Evolutionary conservation across 2,888 invertebrate species (phyloP).

Genomic region (Marronus borbonicus): DNA sequence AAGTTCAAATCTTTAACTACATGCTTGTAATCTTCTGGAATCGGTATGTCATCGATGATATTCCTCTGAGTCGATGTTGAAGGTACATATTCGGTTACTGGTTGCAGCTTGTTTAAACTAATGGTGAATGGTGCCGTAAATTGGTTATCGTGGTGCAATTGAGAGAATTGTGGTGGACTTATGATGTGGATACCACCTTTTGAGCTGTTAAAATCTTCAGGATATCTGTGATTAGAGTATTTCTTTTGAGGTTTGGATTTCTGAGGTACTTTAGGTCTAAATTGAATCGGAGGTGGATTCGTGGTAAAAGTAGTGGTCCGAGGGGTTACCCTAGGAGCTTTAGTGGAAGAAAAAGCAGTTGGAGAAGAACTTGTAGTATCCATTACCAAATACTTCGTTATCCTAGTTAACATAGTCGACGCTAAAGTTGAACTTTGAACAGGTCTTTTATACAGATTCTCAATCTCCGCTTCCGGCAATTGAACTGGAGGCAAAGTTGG

Average conservation of each 20-base stretch:
- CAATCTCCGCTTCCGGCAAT: constrained; percentile 34
- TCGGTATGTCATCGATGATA: constrained; percentile 48
- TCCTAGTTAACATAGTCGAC: constrained; percentile 24
- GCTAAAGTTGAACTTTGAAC: constrained; percentile 26
- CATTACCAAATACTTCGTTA: constrained; percentile 20
- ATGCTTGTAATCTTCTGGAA: constrained; percentile 57
- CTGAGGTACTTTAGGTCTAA: constrained; percentile 41
- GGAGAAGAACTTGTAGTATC: constrained; percentile 21
- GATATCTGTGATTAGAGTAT: constrained; percentile 65
- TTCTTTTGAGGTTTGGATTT: constrained; percentile 51
- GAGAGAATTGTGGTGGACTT: constrained; percentile 51
- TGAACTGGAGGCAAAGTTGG: constrained; percentile 45
- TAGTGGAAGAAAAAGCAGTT: not conserved
- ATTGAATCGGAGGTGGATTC: constrained; percentile 4
- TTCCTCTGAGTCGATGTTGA: constrained; percentile 26
- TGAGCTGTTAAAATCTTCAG: constrained; percentile 56
- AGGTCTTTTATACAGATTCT: constrained; percentile 18
- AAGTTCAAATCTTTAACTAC: constrained; percentile 62
- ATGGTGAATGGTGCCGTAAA: constrained; percentile 50
- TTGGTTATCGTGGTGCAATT: constrained; percentile 26
- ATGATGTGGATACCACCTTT: constrained; percentile 53
- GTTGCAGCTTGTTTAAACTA: constrained; percentile 41
- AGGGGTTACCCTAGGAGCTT: not conserved
- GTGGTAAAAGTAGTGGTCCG: constrained; percentile 21
- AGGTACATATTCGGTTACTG: constrained; percentile 7